These are phyloP conservation scores for Drosophila mayaguana DNA, from an alignment of 2,888 invertebrate genomes.

Conservation along the genomic window DNA sequence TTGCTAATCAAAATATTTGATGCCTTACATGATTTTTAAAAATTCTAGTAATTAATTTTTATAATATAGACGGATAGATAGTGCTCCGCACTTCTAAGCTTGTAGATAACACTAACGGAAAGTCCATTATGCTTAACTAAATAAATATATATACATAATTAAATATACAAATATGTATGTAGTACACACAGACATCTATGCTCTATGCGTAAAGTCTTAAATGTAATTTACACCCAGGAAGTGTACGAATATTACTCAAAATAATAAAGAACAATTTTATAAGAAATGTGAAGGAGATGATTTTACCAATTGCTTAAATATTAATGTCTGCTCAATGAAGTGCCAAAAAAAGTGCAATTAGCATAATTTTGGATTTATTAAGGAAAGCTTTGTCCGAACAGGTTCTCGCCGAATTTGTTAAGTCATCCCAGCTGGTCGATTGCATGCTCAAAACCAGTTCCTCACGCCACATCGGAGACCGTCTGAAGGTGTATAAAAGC, in stretches of 20 bases:
- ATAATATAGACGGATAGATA: slow-evolving; percentile 16
- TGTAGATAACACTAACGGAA: slow-evolving; percentile 46
- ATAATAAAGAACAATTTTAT: slow-evolving; percentile 50
- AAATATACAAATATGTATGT: not conserved
- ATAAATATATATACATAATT: slow-evolving; percentile 16
- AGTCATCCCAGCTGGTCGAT: slow-evolving; percentile 6
- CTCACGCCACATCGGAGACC: not conserved
- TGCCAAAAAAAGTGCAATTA: slow-evolving; percentile 42
- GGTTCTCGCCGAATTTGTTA: slow-evolving; percentile 29
- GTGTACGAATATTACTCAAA: slow-evolving; percentile 64
- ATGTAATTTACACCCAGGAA: slow-evolving; percentile 59
- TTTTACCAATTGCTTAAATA: slow-evolving; percentile 1
- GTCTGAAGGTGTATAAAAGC: slow-evolving; percentile 50
- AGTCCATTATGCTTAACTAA: slow-evolving; percentile 56
- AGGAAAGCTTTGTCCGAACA: slow-evolving; percentile 56
- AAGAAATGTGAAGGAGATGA: slow-evolving; percentile 23
- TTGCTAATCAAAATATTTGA: slow-evolving; percentile 51
- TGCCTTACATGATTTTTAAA: slow-evolving; percentile 53
- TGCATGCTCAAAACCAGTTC: slow-evolving; percentile 36
- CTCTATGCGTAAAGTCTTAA: slow-evolving; percentile 46
- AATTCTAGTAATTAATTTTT: slow-evolving; percentile 27
- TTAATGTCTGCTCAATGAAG: slow-evolving; percentile 30
- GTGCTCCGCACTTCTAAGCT: slow-evolving; percentile 39
- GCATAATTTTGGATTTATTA: slow-evolving; percentile 49
- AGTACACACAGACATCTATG: slow-evolving; percentile 14